Base-by-base conservation (phyloP, 2,113 vertebrate genomes). In the Neotoma lepida region DNA sequence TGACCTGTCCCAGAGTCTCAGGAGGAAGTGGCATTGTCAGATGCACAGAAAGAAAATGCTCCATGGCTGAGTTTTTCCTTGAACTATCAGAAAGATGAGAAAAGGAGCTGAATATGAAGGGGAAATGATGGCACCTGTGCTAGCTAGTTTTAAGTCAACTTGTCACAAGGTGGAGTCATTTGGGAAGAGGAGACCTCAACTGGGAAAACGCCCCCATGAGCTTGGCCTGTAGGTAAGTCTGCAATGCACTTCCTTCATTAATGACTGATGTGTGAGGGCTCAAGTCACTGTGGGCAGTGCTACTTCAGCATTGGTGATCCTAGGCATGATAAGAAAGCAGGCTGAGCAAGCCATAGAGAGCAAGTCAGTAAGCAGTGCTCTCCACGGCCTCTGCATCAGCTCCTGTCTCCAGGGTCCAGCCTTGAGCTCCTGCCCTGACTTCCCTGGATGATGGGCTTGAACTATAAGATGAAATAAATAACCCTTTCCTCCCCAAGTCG, bases 11-110 rank as follows among this genome's bases (percentile, higher is more conserved):
- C 18, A 35, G 71, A 12, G 39, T 76, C 39, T 73, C 51, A 56
- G 10, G 49, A 18, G 33, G 1, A 9, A 2, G 63, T 6, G 2
- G 8, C 2, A 28, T 51, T 49, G 6, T 26, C 56, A 3, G 18
- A 13, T n/a, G 33, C 58, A 28, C 39, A 41, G 28, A 30, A 35
- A 73, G 9, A 61, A 46, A 30, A 14, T 9, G 33, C 24, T 49
- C 41, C 44, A 12, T 17, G 39, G 30, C 33, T 44, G 28, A 33
- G 54, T 13, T 61, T 88, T 44, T 28, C 26, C 39, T 70, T 71
- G 86, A 88, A 73, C 33, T 44, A 58, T 10, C 39, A 77, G 56
- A n/a, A 61, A 26, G 56, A n/a, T 3, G 10, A 84, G 17, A 9
- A 46, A n/a, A 13, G 44, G 9, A 28, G 58, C 35, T 46, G n/a